Base-by-base conservation (phyloP, 2,797 vertebrate species). In the Limnodromus scolopaceus region DNA sequence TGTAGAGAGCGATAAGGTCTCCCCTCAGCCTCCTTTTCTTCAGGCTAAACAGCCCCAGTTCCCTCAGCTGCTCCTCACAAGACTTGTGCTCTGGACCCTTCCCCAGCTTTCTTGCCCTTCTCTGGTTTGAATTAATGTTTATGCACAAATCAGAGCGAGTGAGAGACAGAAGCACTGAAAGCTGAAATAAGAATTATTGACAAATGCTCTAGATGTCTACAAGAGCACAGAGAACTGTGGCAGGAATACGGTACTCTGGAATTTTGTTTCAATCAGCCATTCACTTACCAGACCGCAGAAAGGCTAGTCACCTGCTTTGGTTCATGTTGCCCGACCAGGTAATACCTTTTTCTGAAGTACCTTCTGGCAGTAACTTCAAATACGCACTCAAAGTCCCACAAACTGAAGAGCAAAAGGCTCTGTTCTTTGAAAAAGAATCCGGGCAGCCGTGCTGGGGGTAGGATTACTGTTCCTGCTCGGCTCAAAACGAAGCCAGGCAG, bases 361-460 rank as follows among this genome's bases (percentile, higher is more conserved):
- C 11, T 76, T 53, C 46, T 22, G 27, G 15, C 2, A 28, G 19
- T 28, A 80, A 41, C 17, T 76, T 57, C 23, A 72, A 25, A 76
- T 8, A 71, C 8, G 16, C 4, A 13, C 45, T 48, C 16, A 5
- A 4, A 60, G 20, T 39, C 72, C 43, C 53, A 28, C 51, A 83
- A 65, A 53, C 10, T 10, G 13, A 68, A 63, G 10, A 65, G 46
- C 36, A 63, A 79, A 92, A 76, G 22, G 8, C 39, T 58, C 14
- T 39, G 8, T 11, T 55, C 48, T 48, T 87, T 4, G 0, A 11
- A 76, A 43, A n/a, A 32, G 3, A 6, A 11, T 55, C 27, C 17
- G 18, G 46, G 41, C 22, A 30, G 6, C 8, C 3, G 1, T 16
- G 22, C 22, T 39, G 4, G 0, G 1, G 13, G 9, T 19, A 45